A percentile compares a stretch with the other conserved stretches of the same genome.
Evolutionary conservation across 2,797 vertebrate species (phyloP).

Genomic region (Dromococcyx pavoninus): DNA sequence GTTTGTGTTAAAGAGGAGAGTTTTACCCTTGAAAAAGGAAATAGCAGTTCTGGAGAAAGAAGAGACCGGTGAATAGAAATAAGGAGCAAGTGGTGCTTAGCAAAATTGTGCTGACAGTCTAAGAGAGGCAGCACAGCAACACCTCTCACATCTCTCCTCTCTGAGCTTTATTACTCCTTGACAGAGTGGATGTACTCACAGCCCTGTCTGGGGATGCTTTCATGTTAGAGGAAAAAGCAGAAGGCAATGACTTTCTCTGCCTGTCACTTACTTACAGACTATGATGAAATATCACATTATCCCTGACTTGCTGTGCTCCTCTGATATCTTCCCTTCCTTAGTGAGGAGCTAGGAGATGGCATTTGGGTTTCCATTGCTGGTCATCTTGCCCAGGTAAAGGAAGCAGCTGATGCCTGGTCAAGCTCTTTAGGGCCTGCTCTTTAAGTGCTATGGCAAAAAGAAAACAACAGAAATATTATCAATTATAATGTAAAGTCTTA

Average conservation of each 20-base stretch:
- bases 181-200: background rate
- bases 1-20: background rate
- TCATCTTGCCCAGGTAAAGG: background rate
- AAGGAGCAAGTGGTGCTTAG: background rate
- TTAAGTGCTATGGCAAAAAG: background rate
- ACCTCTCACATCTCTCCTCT: background rate
- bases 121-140: background rate
- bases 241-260: background rate
- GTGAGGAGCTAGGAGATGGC: background rate
- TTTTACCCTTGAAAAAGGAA: background rate
- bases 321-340: background rate
- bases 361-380: background rate
- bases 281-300: background rate
- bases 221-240: background rate
- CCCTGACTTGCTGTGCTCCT: background rate
- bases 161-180: background rate
- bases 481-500: background rate
- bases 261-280: background rate
- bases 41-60: background rate
- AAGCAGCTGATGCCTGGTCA: background rate
- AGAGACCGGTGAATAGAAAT: background rate
- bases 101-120: background rate
- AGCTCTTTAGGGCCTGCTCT: background rate
- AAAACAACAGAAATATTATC: background rate
- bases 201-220: background rate